Evolutionary conservation across 1,140 invertebrate species (phyloP).

Genomic region (Diachasmimorpha longicaudata): DNA sequence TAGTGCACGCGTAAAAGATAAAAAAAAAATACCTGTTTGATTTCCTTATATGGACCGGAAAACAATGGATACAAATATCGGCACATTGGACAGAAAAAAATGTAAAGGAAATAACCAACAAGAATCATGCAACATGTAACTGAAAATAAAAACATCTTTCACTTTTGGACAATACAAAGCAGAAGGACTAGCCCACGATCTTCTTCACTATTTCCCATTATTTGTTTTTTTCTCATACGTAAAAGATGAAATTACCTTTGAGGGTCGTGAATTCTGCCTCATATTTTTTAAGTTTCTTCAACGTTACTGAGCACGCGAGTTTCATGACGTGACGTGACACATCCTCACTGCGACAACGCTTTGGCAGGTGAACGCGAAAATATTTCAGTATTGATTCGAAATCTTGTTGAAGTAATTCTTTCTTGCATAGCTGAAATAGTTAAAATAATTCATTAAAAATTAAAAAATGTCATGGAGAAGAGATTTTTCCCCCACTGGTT

Average conservation of each 20-base stretch:
- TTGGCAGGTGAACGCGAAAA: constrained; percentile 93
- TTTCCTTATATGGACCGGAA: no score
- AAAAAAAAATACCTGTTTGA: no score
- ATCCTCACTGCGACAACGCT: constrained; percentile 93
- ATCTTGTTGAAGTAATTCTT: constrained; percentile 93
- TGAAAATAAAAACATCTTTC: neutral
- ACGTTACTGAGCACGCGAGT: constrained; percentile 87
- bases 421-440: constrained; percentile 75
- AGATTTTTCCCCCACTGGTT: neutral
- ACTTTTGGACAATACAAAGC: neutral
- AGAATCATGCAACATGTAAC: neutral
- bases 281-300: constrained; percentile 95
- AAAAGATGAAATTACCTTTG: constrained; percentile 73
- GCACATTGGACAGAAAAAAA: neutral
- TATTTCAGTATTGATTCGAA: constrained; percentile 95
- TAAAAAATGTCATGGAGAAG: no score
- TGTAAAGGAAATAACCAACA: neutral
- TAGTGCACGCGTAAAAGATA: no score
- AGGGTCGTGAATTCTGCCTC: constrained; percentile 88
- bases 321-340: constrained; percentile 88
- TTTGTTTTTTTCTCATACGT: constrained; percentile 45
- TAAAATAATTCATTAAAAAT: no score
- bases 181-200: neutral
- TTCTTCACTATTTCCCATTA: neutral
- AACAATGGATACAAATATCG: no score